Base-by-base conservation (phyloP, 2,888 invertebrate species). In the Sminthurinus aureus region DNA sequence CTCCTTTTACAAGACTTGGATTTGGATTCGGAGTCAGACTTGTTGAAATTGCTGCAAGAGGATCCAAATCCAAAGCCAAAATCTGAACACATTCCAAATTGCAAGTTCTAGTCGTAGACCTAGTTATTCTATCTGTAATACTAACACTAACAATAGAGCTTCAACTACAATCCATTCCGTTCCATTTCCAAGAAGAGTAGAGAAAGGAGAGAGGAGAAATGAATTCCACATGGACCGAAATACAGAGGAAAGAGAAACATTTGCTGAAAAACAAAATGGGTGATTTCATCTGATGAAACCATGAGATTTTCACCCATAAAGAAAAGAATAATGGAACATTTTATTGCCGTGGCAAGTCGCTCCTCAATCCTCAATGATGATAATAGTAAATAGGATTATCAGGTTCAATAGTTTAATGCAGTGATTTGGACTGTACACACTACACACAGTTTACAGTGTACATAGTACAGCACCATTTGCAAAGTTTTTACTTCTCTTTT, bases 251-350 rank as follows among this genome's bases (percentile, higher is more conserved):
- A 71, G 22, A 69, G 20, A 69, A 22, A 69, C 69, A 18, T 22
- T 22, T 22, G 24, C 71, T 22, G 13, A 71, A 26, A 67, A 79
- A 79, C 71, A 81, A 81, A 81, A 81, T 81, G 82, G 77, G 82
- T 69, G 52, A 82, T 77, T 76, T 13, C 22, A 76, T 75, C 83
- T 75, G 78, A 81, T 85, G 83, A 83, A 85, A 85, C 81, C 76
- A 83, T 81, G 73, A 83, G 81, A 85, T 85, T 85, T 79, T 80
- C 79, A 83, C 83, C 79, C 85, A 85, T 85, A 85, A 85, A 83
- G 77, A 85, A 52, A 81, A 85, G 85, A 85, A 83, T 85, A 83
- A 85, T 85, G 85, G 80, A 81, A 67, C 81, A 73, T 77, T 85
- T 85, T 85, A 83, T 83, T 85, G 83, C 81, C 73, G 52, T 69